phyloP scores from a whole-genome alignment of 2,888 invertebrate species.

The Halictus quadricinctus region DNA sequence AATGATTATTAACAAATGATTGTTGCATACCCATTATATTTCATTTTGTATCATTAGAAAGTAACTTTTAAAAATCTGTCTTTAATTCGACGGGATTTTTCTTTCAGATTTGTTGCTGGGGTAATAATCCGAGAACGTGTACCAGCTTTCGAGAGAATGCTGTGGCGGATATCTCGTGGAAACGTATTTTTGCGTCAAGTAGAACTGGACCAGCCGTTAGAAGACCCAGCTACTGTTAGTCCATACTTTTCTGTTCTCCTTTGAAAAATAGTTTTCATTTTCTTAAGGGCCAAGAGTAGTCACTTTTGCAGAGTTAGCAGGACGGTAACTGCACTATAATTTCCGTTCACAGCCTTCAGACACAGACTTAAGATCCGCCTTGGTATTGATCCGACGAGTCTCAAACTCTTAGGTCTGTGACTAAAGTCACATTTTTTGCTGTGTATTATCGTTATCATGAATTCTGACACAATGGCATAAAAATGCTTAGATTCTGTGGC shows the following conservation, averaged over 20 bases:
- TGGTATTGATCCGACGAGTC: too few relatives aligned
- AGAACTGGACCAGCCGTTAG: constrained; percentile 92
- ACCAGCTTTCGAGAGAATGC: constrained; percentile 94
- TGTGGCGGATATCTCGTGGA: constrained; percentile 96
- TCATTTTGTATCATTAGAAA: not conserved
- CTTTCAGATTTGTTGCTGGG: constrained; percentile 93
- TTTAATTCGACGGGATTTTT: constrained; percentile 8
- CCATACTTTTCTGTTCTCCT: not conserved
- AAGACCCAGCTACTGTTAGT: constrained; percentile 92
- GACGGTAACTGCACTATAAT: too few relatives aligned
- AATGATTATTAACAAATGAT: not conserved
- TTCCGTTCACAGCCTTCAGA: too few relatives aligned
- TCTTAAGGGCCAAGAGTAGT: too few relatives aligned
- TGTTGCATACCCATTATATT: not conserved
- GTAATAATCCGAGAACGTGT: constrained; percentile 94
- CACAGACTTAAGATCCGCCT: too few relatives aligned
- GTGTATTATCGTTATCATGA: too few relatives aligned
- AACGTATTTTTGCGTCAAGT: constrained; percentile 95
- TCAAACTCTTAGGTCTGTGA: too few relatives aligned
- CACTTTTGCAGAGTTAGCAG: too few relatives aligned
- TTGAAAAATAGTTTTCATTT: not conserved
- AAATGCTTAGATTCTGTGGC: too few relatives aligned
- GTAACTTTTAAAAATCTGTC: not conserved
- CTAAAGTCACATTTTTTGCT: too few relatives aligned
- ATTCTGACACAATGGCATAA: too few relatives aligned